Conservation (phyloP, 1,140 invertebrate genomes). For the Drosophila nannoptera region DNA sequence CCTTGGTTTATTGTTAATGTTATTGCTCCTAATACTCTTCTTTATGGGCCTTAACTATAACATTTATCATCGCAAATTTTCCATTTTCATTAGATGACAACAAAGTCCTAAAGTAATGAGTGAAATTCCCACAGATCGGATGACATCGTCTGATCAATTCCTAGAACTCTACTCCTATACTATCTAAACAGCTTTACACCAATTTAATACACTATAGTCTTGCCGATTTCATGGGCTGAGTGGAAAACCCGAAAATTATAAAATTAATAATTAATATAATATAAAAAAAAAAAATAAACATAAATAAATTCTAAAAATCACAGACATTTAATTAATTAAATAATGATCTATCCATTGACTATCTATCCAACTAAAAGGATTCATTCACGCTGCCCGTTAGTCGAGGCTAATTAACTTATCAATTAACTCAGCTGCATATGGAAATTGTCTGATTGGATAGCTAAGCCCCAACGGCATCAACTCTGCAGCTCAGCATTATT, state of each 20-base stretch:
- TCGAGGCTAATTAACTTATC: conserved; percentile 20
- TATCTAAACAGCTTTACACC: not conserved
- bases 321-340: not conserved
- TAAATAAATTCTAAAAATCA: not conserved
- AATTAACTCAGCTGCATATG: conserved; percentile 19
- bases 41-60: too few relatives aligned
- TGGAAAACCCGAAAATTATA: not conserved
- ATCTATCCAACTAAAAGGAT: not conserved
- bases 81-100: too few relatives aligned
- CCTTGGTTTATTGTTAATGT: too few relatives aligned
- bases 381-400: conserved; percentile 3
- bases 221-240: not conserved
- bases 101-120: too few relatives aligned
- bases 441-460: conserved; percentile 1
- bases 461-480: not conserved
- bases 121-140: not conserved
- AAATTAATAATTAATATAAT: not conserved
- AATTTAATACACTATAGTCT: not conserved
- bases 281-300: not conserved
- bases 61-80: too few relatives aligned
- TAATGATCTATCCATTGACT: too few relatives aligned
- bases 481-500: not conserved
- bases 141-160: not conserved
- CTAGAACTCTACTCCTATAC: not conserved
- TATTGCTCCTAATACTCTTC: too few relatives aligned